Conservation (phyloP, 2,797 vertebrate genomes). For the Argentina silus region DNA sequence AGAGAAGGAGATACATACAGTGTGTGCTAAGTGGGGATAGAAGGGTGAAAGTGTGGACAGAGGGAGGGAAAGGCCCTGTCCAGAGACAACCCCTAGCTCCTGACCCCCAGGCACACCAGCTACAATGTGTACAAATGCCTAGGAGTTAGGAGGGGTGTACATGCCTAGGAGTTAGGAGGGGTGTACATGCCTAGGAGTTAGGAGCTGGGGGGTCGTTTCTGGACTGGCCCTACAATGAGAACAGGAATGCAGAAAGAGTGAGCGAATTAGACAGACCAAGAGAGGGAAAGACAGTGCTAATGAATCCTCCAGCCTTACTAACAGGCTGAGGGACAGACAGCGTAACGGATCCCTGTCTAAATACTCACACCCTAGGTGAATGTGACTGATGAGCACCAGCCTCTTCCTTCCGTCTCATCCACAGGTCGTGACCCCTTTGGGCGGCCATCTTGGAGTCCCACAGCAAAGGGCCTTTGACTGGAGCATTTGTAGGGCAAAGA, state of each 20-base stretch:
- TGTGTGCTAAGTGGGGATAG: neutral
- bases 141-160: neutral
- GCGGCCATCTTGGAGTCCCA: conserved; percentile 51
- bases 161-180: neutral
- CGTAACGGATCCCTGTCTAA: conserved; percentile 38
- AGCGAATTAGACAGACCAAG: neutral
- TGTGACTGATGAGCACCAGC: conserved; percentile 34
- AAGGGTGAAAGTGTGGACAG: neutral
- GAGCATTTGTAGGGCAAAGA: conserved; percentile 69
- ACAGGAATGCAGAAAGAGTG: neutral
- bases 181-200: neutral
- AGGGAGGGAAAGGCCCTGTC: neutral
- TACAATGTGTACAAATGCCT: neutral
- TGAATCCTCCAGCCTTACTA: conserved; percentile 13
- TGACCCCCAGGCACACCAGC: neutral
- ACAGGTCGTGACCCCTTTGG: conserved; percentile 45
- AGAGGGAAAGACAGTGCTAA: neutral
- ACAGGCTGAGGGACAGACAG: conserved; percentile 11
- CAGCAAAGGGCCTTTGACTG: conserved; percentile 54
- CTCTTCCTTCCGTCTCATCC: conserved; percentile 42
- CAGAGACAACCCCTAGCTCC: neutral
- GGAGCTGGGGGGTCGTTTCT: neutral
- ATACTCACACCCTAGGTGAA: conserved; percentile 30
- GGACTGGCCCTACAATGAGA: neutral
- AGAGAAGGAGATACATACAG: neutral